Base-by-base conservation (phyloP, 2,888 invertebrate species). In the Branchellion lobata region DNA sequence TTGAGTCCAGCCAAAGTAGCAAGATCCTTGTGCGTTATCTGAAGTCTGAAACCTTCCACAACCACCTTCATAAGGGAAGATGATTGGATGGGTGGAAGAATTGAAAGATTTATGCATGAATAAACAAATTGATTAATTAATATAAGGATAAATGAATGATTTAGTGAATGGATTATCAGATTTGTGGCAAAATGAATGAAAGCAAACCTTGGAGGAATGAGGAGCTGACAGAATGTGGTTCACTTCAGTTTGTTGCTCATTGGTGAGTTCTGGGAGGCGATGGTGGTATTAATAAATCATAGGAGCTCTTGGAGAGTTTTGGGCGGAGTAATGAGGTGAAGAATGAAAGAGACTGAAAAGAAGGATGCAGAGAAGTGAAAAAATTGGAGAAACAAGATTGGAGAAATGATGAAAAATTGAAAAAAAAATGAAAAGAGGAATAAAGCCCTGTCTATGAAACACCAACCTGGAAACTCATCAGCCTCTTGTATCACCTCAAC, bases 1-100 rank as follows among this genome's bases (percentile, higher is more conserved):
- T 93, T 93, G 0, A 93, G 89, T 0, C 93, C 93, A 0, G 90
- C 88, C 29, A 99, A 88, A 0, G 96, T 96, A 81, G 91, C 90
- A 24, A 98, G 90, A 86, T 98, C 97, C 73, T 91, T 91, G 80
- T 94, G 88, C 0, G 91, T 91, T 24, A 95, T 91, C 81, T 90
- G 90, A 40, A 93, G 84, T 18, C 89, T 88, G 83, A 90, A 91
- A 3, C 87, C 90, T 80, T 90, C 90, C 0, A 91, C 90, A 5
- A 94, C 87, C 29, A 94, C 89, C 86, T 93, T 40, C 8, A 14
- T 8, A 8, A 14, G 14, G 5, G 40, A 40, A 8, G 40, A 40
- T 40, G 40, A 40, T 40, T 5, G n/a, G n/a, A n/a, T n/a, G n/a
- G n/a, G n/a, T n/a, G n/a, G n/a, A n/a, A n/a, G n/a, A n/a, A n/a